These are phyloP conservation scores for Caenorhabditis becei DNA, from an alignment of 2,888 invertebrate genomes.

Conservation along the genomic window DNA sequence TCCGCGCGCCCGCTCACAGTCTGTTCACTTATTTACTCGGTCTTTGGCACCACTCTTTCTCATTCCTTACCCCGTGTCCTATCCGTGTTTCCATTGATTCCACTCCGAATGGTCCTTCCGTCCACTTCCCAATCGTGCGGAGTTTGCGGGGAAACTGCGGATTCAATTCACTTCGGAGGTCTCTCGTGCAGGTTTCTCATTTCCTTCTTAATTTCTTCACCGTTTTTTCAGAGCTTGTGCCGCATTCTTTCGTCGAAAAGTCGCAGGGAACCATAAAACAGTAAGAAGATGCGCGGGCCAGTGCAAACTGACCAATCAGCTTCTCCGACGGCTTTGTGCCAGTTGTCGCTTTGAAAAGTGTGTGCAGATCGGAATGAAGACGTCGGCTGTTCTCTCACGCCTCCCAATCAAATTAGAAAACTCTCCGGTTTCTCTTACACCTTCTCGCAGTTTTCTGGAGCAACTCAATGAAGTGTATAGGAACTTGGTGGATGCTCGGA, in stretches of 20 bases:
- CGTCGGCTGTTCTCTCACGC: constrained; percentile 8
- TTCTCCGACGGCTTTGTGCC: constrained; percentile 34
- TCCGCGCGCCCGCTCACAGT: constrained; percentile 1
- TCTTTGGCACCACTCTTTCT: constrained; percentile 3
- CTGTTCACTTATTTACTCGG: constrained; percentile 9
- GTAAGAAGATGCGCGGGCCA: constrained; percentile 21
- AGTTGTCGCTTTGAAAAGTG: constrained; percentile 50
- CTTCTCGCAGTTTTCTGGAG: constrained; percentile 1
- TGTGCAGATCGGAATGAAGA: constrained; percentile 44
- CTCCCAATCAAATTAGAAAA: constrained; percentile 3
- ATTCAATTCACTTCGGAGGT: constrained; percentile 46
- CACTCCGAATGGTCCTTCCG: not conserved
- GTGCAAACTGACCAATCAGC: constrained; percentile 18
- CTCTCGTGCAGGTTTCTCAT: constrained; percentile 47
- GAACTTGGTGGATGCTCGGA: not conserved
- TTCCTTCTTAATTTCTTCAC: too few species aligned
- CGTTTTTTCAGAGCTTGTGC: constrained; percentile 47
- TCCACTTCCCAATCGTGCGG: constrained; percentile 19
- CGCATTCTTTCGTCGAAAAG: constrained; percentile 52
- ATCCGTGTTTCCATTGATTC: not conserved
- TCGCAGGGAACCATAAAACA: constrained; percentile 9
- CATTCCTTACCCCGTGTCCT: not conserved
- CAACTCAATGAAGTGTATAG: constrained; percentile 13
- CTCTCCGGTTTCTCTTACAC: not conserved
- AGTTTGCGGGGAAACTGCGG: constrained; percentile 36